Percentiles rank a stretch among this genome's conserved stretches.
Evolutionary conservation across 1,140 invertebrate species (phyloP).

Genomic region (Drosophila simulans): DNA sequence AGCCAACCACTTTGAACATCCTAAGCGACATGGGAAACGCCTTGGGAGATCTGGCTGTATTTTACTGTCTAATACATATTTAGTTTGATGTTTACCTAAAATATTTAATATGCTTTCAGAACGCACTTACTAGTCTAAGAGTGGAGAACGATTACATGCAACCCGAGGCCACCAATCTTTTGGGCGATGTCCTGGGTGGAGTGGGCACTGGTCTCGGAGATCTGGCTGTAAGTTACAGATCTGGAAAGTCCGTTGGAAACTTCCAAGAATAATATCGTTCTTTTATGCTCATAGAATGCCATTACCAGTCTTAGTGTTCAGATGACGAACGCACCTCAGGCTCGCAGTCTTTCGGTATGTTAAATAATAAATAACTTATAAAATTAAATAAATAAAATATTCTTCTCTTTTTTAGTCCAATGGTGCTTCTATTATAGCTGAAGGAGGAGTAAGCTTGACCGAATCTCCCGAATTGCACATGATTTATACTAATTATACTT

Average conservation of each 20-base stretch:
- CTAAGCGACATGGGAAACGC: conserved; percentile 27
- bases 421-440: conserved; percentile 41
- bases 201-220: conserved; percentile 40
- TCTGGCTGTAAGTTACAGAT: conserved; percentile 29
- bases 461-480: too few relatives aligned
- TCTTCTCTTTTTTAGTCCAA: conserved; percentile 11
- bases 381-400: not conserved
- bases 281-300: conserved; percentile 15
- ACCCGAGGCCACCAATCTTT: conserved; percentile 30
- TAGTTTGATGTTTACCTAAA: not conserved
- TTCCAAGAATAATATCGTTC: too few relatives aligned
- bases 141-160: conserved; percentile 28
- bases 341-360: conserved; percentile 41
- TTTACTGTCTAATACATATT: not conserved
- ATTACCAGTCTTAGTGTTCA: conserved; percentile 38
- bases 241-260: too few relatives aligned
- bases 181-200: conserved; percentile 39
- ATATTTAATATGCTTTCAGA: not conserved
- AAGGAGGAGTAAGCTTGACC: conserved; percentile 31
- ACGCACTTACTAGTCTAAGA: conserved; percentile 11
- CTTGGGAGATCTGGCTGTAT: conserved; percentile 28
- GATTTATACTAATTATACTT: not conserved
- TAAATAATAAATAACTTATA: too few relatives aligned
- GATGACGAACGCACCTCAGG: conserved; percentile 1
- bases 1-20: conserved; percentile 30